Base-by-base conservation (phyloP, 1,140 invertebrate species). In the Theocolax elegans region DNA sequence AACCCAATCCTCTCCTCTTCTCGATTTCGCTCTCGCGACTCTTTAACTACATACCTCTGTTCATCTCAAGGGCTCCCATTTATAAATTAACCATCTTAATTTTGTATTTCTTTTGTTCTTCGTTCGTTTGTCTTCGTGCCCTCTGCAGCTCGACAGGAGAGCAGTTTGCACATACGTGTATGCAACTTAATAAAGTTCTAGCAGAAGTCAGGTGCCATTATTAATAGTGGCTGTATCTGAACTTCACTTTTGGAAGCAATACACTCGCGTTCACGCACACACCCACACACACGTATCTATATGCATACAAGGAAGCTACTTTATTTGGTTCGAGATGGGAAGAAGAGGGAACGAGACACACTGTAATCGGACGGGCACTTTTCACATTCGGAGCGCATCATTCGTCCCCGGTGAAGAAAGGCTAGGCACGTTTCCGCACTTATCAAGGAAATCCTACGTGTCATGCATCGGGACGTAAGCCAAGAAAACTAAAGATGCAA, bases 381-480 rank as follows among this genome's bases (percentile, higher is more conserved):
- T 70, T 70, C 51, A 70, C 59, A 70, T 70, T 70, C 59, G 59
- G 53, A 40, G 27, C 59, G 59, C 67, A 69, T 69, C 58, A 69
- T 69, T 69, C 58, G 58, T 44, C 29, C 35, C 12, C 17, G 19
- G 12, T n/a, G 23, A 42, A 46, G 40, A 46, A 64, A 70, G 25
- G 40, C 67, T 64, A 60, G 35, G 59, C 67, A 70, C 67, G 67
- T 70, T 70, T 70, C 51, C 31, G 25, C 67, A 70, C 67, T 70
- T 70, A 70, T 70, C 67, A 64, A 70, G 67, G 42, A 70, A 70
- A 70, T 70, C 63, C 67, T 70, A 70, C 67, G 67, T 70, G 67
- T 70, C 67, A 70, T 70, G 60, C 67, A 70, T 70, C 40, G 67
- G 60, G 67, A 70, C 40, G 13, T 44, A n/a, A 64, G 59, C 67